These are phyloP conservation scores for Gymnothorax reevesii DNA, from an alignment of 2,797 vertebrate species.

Conservation along the genomic window DNA sequence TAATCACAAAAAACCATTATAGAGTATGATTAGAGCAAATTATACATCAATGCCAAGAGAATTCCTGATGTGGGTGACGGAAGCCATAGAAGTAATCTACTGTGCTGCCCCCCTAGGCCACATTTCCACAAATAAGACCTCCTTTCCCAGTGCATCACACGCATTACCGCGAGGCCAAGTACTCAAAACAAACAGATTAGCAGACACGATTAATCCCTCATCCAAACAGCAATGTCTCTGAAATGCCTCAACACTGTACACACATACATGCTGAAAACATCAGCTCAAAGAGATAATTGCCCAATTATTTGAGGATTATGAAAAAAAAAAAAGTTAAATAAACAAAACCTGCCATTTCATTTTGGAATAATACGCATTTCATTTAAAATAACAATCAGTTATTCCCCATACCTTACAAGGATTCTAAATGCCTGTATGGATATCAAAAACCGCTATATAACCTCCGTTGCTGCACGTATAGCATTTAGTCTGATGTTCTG, in stretches of 20 bases:
- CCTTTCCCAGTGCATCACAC: conserved; percentile 15
- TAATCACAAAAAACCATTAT: conserved; percentile 3
- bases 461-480: conserved; percentile 82
- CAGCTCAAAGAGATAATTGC: not conserved
- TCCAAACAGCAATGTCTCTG: conserved; percentile 12
- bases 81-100: conserved; percentile 40
- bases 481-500: conserved; percentile 78
- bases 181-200: conserved; percentile 16
- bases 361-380: conserved; percentile 32
- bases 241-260: not conserved
- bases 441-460: conserved; percentile 68
- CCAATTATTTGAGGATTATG: conserved; percentile 30
- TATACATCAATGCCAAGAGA: conserved; percentile 42
- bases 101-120: conserved; percentile 29
- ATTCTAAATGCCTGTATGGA: conserved; percentile 40
- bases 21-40: conserved; percentile 31
- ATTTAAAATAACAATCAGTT: conserved; percentile 49
- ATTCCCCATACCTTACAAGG: conserved; percentile 40
- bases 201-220: conserved; percentile 10
- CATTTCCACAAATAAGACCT: conserved; percentile 29
- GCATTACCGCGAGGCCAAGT: conserved; percentile 21
- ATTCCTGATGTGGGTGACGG: conserved; percentile 26
- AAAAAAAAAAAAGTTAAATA: conserved; percentile 23
- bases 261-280: not conserved
- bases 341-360: conserved; percentile 1